Evolutionary conservation across 2,113 vertebrate genomes (phyloP), one percentile per base, ranked within the genome.

Genomic region (Cercocebus atys): DNA sequence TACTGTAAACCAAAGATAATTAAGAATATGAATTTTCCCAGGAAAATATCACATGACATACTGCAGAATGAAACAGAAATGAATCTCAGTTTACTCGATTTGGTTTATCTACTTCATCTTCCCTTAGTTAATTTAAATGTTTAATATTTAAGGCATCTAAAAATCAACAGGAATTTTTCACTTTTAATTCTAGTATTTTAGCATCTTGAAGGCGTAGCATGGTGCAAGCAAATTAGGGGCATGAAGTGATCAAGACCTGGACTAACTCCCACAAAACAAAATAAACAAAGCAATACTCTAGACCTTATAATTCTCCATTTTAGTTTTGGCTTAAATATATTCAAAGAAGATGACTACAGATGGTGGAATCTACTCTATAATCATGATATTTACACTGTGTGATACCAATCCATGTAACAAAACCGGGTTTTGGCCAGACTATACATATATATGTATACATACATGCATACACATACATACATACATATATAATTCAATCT

Each of bases 1-100:
- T 89, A 95, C 59, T 97, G 84, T 85, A 88, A 96, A 96, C 64
- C 45, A 97, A 96, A 97, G 64, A 79, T 93, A 97, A 98, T 98
- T 97, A 97, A 90, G 73, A 95, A 96, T 38, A 40, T 84, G 85
- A 95, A 47, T 95, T 81, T 97, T 95, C 81, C 66, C 81, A 96
- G 84, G 57, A 96, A 98, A 97, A 82, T 86, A 88, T 73, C 94
- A 88, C 27, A 90, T 93, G 92, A 95, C 70, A 76, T 40, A 94
- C n/a, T 93, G 73, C 95, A 97, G 95, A 95, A 95, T 87, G 73
- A 95, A 96, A 95, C 88, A 61, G 72, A 92, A 93, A 40, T n/a
- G 87, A 75, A 93, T 95, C 86, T 70, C 8, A 57, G 86, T 90
- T 82, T 76, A 78, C 25, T 85, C 83, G 59, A 88, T 81, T 95